Evolutionary conservation across 2,888 invertebrate species (phyloP), one percentile per base, ranked within the genome.

Genomic region (Chymomyza amoena): DNA sequence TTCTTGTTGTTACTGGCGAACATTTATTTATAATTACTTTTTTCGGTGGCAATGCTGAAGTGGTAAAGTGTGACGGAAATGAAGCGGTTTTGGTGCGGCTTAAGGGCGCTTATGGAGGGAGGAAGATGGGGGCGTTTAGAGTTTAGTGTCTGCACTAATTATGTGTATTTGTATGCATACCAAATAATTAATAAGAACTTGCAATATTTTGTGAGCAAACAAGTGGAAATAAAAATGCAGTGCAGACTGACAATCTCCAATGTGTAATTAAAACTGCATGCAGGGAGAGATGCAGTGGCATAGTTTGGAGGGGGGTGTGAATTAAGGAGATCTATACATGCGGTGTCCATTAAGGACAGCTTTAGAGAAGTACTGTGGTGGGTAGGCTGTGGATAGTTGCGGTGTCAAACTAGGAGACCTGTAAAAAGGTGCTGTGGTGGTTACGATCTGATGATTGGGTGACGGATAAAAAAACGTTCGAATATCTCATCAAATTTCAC

Each of bases 251-350:
- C 7, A 59, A 54, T 50, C 72, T 60, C 70, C 10, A 4, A 59
- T 56, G 74, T 56, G 64, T 64, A 73, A 68, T 78, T 74, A 70
- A 72, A 67, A 36, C 54, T 59, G 18, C 50, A 68, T 32, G 7
- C 7, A 32, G 32, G 2, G 9, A 32, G 32, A 32, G 32, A 1
- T 6, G 7, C 32, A 32, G 32, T 32, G 32, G 32, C 9, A 25
- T 25, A 25, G 25, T 3, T 25, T 0, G 25, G 0, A 20, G 20
- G 25, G 32, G 32, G 32, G 32, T 32, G 28, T 28, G 32, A 0
- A 32, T 32, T 32, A 1, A 1, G 32, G 32, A 25, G 25, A 25
- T 25, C 25, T 4, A 25, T 3, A 25, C 4, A 25, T 20, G 20
- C 20, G 20, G 20, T 20, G 20, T 20, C 20, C 3, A 20, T 20